Evolutionary conservation across 2,888 invertebrate species (phyloP), one percentile per base, ranked within the genome.

Genomic region (Amphipoea oculea): DNA sequence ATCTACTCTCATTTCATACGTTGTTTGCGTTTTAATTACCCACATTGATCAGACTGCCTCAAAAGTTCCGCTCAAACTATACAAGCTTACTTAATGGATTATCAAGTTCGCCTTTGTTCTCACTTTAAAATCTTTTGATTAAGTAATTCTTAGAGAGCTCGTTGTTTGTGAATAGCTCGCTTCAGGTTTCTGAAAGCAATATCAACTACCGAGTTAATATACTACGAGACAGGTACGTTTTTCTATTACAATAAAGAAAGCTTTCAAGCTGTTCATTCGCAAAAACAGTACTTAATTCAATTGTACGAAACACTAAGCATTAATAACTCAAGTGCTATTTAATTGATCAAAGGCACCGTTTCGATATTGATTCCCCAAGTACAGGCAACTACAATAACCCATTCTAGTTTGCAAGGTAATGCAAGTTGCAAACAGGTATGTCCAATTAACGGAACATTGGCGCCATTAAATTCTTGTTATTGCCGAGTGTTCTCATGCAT

Each of bases 401-500:
- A 93, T 92, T 90, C 90, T 89, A 86, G 90, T 89, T 92, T 90
- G 86, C 86, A 82, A 89, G 84, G 87, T 90, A 91, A 92, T 93
- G 90, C 91, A 91, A 92, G 89, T 90, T 91, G 89, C 93, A 91
- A 94, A 94, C 94, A 94, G 92, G 92, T 93, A 94, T 94, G 92
- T 93, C 88, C 93, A 95, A 95, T 95, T 94, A 94, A 91, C 90
- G 93, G 91, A 92, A 92, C 94, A 94, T 94, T 93, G 91, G 86
- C 84, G 85, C 90, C 89, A 92, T 93, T 93, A 91, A 91, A 91
- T 89, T 89, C 88, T 88, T 89, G 89, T 88, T 89, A 88, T 86
- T 89, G 85, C 82, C 83, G 78, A 87, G 88, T 88, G 89, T 89
- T 88, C 84, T 86, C 84, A 76, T 89, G 86, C 89, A 91, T 89